Base-by-base conservation (phyloP, 2,797 vertebrate genomes). In the Enteromius argenteus region DNA sequence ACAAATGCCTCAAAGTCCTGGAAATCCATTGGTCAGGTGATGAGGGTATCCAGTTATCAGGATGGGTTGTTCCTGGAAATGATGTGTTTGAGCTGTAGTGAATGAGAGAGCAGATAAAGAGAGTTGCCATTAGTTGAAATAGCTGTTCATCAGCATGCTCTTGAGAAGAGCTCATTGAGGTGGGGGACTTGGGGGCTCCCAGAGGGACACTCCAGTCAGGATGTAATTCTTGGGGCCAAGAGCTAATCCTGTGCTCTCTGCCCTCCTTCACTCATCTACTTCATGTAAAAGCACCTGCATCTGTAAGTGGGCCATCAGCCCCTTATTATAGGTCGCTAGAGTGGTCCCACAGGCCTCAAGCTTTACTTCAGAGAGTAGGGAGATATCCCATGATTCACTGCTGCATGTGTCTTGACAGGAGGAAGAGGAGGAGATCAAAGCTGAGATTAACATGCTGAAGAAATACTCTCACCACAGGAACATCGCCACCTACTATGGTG, bases 371-470 rank as follows among this genome's bases (percentile, higher is more conserved):
- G 51, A 60, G 53, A 42, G 74, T 23, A 49, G 17, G 21, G 1
- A 79, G 44, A 72, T 39, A 42, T 80, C 30, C 17, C 68, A 32
- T 72, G 44, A 85, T 81, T 15, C 13, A 14, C 15, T 80, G 32
- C 11, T 66, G 23, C 17, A 67, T 81, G 8, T 30, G 37, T 77
- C 39, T 53, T 19, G 15, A 69, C 86, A 88, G 87, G 71, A 84
- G 19, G 73, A 73, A 77, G 79, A 87, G 64, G 87, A 89, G 5
- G 89, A 87, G 92, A 98, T 99, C 91, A 99, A 98, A 92, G 96
- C 96, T 49, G 98, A 99, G 94, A 98, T 99, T 89, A 99, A 98
- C 91, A 99, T 99, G 97, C 94, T 99, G 91, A 99, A 98, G 93
- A 98, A 98, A 88, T 99, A 99, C 92, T 99, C 98, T 81, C 97